phyloP scores from a whole-genome alignment of 2,888 invertebrate genomes.

The Sphecodes monilicornis region DNA sequence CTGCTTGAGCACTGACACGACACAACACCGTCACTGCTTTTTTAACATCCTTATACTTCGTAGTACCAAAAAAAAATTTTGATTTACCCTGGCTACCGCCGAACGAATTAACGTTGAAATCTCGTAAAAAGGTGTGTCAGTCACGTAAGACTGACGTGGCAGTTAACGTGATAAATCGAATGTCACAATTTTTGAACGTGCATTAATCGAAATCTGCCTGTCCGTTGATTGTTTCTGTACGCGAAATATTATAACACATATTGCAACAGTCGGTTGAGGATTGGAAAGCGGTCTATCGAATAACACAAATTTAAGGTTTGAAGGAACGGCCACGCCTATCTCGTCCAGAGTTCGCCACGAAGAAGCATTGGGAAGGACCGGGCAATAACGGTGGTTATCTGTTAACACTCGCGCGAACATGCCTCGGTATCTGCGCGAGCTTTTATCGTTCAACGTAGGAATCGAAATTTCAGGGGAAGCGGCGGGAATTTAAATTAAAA shows the following conservation, averaged over 20 bases:
- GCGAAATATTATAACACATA: background rate
- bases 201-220: no score
- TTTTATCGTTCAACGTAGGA: slow-evolving; percentile 50
- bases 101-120: no score
- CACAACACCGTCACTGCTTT: no score
- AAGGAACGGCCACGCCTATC: slow-evolving; percentile 21
- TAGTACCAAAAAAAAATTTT: no score
- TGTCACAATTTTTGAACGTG: no score
- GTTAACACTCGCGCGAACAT: slow-evolving; percentile 70
- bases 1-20: no score
- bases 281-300: background rate
- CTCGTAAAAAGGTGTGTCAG: no score
- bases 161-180: no score
- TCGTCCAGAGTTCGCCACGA: slow-evolving; percentile 29
- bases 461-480: slow-evolving; percentile 43
- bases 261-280: background rate
- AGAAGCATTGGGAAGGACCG: slow-evolving; percentile 20
- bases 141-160: no score
- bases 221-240: background rate
- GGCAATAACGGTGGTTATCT: slow-evolving; percentile 64
- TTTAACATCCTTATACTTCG: no score
- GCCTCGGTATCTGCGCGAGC: slow-evolving; percentile 25
- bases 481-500: slow-evolving; percentile 52
- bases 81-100: no score
- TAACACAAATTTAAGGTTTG: slow-evolving; percentile 17